Base-by-base conservation (phyloP, 2,113 vertebrate genomes). In the Cyanistes caeruleus region DNA sequence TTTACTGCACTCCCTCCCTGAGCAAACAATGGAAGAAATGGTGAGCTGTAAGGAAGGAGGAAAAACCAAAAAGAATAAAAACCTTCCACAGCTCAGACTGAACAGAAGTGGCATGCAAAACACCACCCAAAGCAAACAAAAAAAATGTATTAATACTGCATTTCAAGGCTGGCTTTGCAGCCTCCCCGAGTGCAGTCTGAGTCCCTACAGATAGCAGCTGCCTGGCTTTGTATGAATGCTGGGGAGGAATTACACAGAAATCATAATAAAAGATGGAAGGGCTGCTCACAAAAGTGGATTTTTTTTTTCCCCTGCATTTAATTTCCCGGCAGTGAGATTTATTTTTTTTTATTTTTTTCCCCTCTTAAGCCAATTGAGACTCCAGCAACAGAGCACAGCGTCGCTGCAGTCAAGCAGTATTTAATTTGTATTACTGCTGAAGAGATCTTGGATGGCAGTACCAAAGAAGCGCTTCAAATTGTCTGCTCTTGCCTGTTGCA, bases 351-450 rank as follows among this genome's bases (percentile, higher is more conserved):
- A 15, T 67, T 53, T 51, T 37, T 43, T 63, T 5, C 3, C 10
- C 30, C 37, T 39, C 72, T 84, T 68, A 93, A 93, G 70, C 85
- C 90, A 95, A 90, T 9, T 91, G 91, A 91, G 85, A 5, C 82
- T 67, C 64, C 17, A 67, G 62, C 10, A 1, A 60, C 2, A 0
- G 44, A 78, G 76, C 82, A 30, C 37, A 55, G 76, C 2, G 0
- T 72, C 3, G 0, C 80, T 77, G 62, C 76, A 88, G 72, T 62
- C 88, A 44, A 69, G 58, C 67, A 33, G 73, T 56, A 70, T 88
- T 95, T 83, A 84, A 88, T 94, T 93, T 95, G 87, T 81, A 84
- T 83, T 76, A 62, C 52, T 28, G 70, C 78, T 85, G 93, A 89
- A 95, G 92, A 91, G 73, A 72, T 60, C 69, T 72, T 62, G 60